phyloP scores from a whole-genome alignment of 1,140 invertebrate genomes.

The Probaryconus sp. region DNA sequence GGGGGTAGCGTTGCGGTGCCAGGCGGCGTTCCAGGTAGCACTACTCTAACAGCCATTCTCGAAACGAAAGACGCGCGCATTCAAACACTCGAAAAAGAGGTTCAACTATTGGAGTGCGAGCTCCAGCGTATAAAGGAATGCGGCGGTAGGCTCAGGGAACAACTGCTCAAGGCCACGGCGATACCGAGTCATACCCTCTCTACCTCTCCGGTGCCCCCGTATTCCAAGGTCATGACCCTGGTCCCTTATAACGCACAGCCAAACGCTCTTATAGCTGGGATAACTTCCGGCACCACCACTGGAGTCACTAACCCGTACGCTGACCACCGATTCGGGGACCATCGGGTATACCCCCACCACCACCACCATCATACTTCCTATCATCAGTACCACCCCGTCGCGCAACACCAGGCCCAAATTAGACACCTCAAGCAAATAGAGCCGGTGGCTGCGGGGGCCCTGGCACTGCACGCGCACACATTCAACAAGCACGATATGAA shows the following conservation, averaged over 20 bases:
- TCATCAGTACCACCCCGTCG: conserved; percentile 57
- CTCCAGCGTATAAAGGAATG: conserved; percentile 82
- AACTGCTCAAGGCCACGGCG: conserved; percentile 70
- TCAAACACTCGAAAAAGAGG: conserved; percentile 89
- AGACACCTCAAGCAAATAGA: conserved; percentile 73
- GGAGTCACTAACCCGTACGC: conserved; percentile 74
- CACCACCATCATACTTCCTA: conserved; percentile 61
- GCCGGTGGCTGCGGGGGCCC: conserved; percentile 76
- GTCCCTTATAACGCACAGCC: conserved; percentile 66
- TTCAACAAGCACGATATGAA: conserved; percentile 82
- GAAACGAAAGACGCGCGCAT: conserved; percentile 92
- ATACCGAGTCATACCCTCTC: conserved; percentile 62
- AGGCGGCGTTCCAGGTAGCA: conserved; percentile 82
- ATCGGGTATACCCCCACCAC: conserved; percentile 53
- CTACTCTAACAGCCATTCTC: conserved; percentile 86
- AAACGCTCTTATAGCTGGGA: conserved; percentile 70
- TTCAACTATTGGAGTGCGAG: conserved; percentile 85
- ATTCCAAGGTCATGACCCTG: conserved; percentile 59
- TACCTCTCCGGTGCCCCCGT: background rate
- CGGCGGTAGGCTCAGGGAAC: conserved; percentile 71
- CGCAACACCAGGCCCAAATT: conserved; percentile 63
- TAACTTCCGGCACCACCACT: conserved; percentile 76
- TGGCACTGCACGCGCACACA: conserved; percentile 76
- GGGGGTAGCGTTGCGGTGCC: conserved; percentile 78
- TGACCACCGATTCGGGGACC: conserved; percentile 66